Percentiles rank a stretch among this genome's conserved stretches.
These are phyloP conservation scores for Diplogasteroides magnus DNA, from an alignment of 1,140 invertebrate species.

Conservation along the genomic window DNA sequence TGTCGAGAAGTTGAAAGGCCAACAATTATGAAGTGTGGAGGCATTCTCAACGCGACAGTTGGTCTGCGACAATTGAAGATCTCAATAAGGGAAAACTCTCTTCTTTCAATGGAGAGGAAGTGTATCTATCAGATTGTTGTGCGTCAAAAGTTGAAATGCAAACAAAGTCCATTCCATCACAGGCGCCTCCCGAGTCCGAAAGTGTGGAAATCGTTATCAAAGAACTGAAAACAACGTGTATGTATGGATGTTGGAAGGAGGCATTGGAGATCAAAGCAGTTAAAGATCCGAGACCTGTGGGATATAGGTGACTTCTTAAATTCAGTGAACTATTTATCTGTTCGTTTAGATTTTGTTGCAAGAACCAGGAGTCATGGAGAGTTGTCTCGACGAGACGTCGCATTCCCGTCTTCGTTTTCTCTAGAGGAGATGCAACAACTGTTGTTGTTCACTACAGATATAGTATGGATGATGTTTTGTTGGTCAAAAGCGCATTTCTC, in stretches of 20 bases:
- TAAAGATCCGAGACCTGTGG: background rate
- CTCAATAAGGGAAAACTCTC: background rate
- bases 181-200: background rate
- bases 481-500: too few species aligned
- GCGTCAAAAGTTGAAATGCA: background rate
- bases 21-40: background rate
- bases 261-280: background rate
- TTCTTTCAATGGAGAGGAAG: background rate
- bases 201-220: background rate
- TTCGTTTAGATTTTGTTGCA: background rate
- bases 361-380: background rate
- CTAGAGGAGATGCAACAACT: background rate
- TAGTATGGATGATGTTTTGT: background rate
- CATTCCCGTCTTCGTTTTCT: background rate
- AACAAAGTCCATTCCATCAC: background rate
- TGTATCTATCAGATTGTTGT: background rate
- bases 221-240: background rate
- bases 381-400: background rate
- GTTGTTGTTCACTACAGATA: background rate
- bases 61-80: background rate
- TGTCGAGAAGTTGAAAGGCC: background rate
- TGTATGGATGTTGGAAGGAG: background rate
- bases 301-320: background rate
- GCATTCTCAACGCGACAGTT: background rate
- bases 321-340: background rate